Evolutionary conservation across 2,113 vertebrate species (phyloP), one percentile per base, ranked within the genome.

Genomic region (Paramormyrops kingsleyae): DNA sequence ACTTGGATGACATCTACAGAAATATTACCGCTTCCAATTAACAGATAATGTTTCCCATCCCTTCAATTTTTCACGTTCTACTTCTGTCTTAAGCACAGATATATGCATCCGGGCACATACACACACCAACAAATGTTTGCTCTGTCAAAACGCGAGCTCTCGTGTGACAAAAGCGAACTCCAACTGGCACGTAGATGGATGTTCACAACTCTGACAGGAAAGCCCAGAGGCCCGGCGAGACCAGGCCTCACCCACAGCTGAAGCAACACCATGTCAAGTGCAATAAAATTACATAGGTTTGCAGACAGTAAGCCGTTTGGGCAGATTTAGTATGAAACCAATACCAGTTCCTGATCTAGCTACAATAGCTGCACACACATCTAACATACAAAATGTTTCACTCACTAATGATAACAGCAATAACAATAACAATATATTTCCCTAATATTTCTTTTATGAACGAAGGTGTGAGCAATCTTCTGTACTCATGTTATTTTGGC

Each of bases 261-360:
- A 88, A 88, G 87, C 87, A 59, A 88, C 87, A 88, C 87, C 53
- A 62, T 88, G 87, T 88, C 87, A 88, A 44, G 87, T 39, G 39
- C 8, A 59, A 66, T 88, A 44, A 88, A 46, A 53, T 42, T n/a
- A 42, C 44, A n/a, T 19, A 46, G n/a, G 24, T 46, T 80, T 66
- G 39, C 52, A 88, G 31, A 66, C 87, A 66, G 53, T 88, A 66
- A 88, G 13, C 52, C 1, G 31, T 62, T 46, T 66, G 42, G 56
- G 59, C 53, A 88, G 17, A 59, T 39, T 17, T 66, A 35, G 53
- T 39, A 88, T 88, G 87, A 88, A 88, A 88, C 87, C 87, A 62
- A 42, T 44, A 21, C 21, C 53, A 83, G 39, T n/a, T 19, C 31
- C 52, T 46, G 35, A 35, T 39, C 21, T 44, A 44, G 21, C 52